These are phyloP conservation scores for Pogonus chalceus DNA, from an alignment of 1,140 invertebrate species.

Conservation along the genomic window DNA sequence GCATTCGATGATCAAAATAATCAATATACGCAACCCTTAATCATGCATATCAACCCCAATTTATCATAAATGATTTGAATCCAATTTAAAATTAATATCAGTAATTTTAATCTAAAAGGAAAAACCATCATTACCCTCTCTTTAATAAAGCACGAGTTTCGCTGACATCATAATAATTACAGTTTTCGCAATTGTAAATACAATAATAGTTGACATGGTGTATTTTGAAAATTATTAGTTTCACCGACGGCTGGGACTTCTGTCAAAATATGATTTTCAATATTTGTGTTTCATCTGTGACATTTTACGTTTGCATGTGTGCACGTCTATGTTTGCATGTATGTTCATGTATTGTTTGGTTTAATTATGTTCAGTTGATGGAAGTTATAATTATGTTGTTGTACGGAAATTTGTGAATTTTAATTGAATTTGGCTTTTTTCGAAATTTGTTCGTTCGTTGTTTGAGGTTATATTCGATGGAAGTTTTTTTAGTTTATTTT, in stretches of 20 bases:
- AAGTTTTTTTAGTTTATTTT: no score
- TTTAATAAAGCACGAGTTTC: background rate
- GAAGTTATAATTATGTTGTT: background rate
- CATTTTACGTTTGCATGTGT: background rate
- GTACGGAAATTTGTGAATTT: background rate
- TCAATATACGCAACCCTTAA: no score
- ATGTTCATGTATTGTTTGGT: background rate
- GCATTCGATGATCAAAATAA: no score
- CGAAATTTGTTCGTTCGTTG: no score
- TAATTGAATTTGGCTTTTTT: no score
- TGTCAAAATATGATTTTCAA: conserved; percentile 4
- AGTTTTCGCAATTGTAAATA: background rate
- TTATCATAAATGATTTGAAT: no score
- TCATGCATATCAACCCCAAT: no score
- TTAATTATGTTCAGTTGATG: background rate
- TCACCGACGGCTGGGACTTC: background rate
- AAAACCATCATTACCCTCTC: background rate
- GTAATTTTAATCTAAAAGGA: background rate
- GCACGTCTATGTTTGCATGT: background rate
- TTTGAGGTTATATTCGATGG: no score
- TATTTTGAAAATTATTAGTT: conserved; percentile 5
- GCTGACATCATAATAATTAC: background rate
- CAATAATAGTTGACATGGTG: background rate
- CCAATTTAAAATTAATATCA: background rate
- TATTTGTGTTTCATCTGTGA: background rate